Conservation (phyloP, 2,888 invertebrate species). For the Drosophila austrosaltans region DNA sequence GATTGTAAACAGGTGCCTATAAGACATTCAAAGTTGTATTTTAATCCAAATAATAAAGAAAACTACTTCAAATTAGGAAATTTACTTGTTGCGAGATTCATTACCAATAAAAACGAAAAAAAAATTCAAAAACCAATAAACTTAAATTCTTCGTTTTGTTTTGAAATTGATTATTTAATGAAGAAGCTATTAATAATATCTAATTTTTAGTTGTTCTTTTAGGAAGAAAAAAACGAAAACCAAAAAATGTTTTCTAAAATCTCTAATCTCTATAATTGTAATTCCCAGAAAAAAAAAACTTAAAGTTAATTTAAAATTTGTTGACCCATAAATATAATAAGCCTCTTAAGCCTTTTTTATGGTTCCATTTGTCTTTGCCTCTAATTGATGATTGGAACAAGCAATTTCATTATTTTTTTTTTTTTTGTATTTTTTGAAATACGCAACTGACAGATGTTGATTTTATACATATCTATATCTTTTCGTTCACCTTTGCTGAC, state of each 20-base stretch:
- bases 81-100: too few species aligned
- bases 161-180: too few species aligned
- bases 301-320: not conserved
- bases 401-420: too few species aligned
- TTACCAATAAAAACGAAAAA: too few species aligned
- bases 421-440: not conserved
- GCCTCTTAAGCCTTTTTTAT: not conserved
- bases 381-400: not conserved
- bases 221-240: not conserved
- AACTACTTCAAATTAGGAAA: too few species aligned
- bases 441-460: not conserved
- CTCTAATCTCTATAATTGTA: not conserved
- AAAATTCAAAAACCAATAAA: too few species aligned
- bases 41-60: too few species aligned
- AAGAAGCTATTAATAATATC: too few species aligned
- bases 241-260: not conserved
- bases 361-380: not conserved
- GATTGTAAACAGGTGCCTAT: too few species aligned
- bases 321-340: not conserved
- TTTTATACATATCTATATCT: slow-evolving; percentile 1
- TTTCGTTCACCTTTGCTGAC: slow-evolving; percentile 11
- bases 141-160: too few species aligned
- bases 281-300: not conserved
- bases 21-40: too few species aligned
- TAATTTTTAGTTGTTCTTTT: too few species aligned